Base-by-base conservation (phyloP, 2,888 invertebrate genomes). In the Sympetrum striolatum region DNA sequence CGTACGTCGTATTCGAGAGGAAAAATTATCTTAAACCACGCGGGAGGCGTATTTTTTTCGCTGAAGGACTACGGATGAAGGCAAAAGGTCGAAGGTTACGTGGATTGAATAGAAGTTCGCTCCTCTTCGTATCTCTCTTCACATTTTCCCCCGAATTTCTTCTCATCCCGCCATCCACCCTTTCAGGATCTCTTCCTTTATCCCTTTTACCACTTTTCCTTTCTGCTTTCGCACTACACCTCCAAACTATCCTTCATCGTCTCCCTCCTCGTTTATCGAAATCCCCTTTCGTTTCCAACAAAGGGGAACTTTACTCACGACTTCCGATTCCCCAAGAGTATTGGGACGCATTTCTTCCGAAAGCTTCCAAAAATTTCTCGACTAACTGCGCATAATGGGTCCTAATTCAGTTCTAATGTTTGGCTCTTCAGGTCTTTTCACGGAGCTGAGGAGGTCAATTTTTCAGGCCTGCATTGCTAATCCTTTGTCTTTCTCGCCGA, bases 51-150 rank as follows among this genome's bases (percentile, higher is more conserved):
- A 8, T 64, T n/a, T 64, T 60, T 60, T 64, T 64, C 12, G 64
- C 64, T 22, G 48, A 48, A 25, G 48, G 48, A 25, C 48, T 14
- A 81, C n/a, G 81, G 81, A 22, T 53, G 31, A 58, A 58, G 82
- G 82, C 22, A 82, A 58, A 58, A 82, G 82, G 82, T 82, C 82
- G 82, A 58, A 82, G 82, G 82, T 82, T 82, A 82, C 82, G 82
- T 58, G 82, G 58, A 58, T 58, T 82, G 82, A 82, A 82, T 82
- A 82, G 35, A 58, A 35, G 53, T 53, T 82, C 82, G 35, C 25
- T 44, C 44, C 48, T 82, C 35, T 10, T 18, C n/a, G 22, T 64
- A 14, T 39, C 44, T 39, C 39, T 35, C 48, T 90, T 73, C 60
- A 44, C 44, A 37, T 31, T 48, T 25, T 25, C 64, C 64, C 37